Base-by-base conservation (phyloP, 2,888 invertebrate species). In the Timema podura region DNA sequence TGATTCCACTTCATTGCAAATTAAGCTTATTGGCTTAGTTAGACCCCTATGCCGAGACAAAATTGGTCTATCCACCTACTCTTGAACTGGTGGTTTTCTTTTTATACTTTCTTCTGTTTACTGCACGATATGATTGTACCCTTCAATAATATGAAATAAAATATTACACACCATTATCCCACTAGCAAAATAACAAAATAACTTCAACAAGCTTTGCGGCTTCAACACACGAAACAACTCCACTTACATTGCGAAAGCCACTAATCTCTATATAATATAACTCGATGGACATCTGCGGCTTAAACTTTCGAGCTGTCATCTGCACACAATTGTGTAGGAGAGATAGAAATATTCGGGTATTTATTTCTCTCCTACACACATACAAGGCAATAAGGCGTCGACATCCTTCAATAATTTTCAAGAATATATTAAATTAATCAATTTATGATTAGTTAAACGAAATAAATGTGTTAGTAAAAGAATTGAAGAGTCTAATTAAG, bases 1-100 rank as follows among this genome's bases (percentile, higher is more conserved):
- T 9, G 44, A 61, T 9, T 44, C 61, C 30, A 61, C 61, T 61
- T 57, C 44, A 61, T 16, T 30, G n/a, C 61, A 61, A 61, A 61
- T 61, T 5, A 61, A 61, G 44, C 7, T 44, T 9, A 61, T 9
- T 61, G 61, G 30, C 16, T 61, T 61, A 30, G 1, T 44, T 44
- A 61, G 61, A 44, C 61, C 44, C 61, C 44, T 5, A 61, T 61
- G 44, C 44, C 61, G 9, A 61, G 30, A 61, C 30, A 6, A 61
- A 61, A 16, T 30, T 7, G 61, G 61, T 61, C 61, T 11, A 13
- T 61, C 6, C 61, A 61, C 57, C 16, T 45, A 6, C 2, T 61
- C 44, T 30, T 61, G 61, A 16, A 61, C 44, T 16, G 61, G 30
- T 30, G 6, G 61, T 44, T 61, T 61, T 61, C 11, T 5, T 10